Evolutionary conservation across 92 coral and sea anemone genomes (phyloP), one percentile per base, ranked within the genome.

Genomic region (Anthopleura xanthogrammica): DNA sequence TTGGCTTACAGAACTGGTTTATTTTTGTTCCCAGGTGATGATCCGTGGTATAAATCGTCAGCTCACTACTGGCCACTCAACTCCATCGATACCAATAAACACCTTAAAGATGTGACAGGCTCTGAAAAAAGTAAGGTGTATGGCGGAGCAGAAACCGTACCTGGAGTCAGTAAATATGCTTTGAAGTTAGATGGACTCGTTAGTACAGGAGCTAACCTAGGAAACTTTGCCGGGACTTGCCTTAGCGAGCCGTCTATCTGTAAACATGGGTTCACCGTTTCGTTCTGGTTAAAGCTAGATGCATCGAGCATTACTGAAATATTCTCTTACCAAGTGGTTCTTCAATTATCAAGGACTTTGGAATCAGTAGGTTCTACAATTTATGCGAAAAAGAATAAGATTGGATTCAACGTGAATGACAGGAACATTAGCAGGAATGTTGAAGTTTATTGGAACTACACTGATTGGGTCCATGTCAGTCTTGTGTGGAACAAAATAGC

Each of bases 201-300:
- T 29, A 87, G 94, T 12, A 91, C 95, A 70, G 93, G 97, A 79
- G 92, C 88, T 50, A 89, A 85, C 80, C 80, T 95, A 16, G 95
- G 94, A 1, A 46, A 89, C 82, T 83, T 90, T 52, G 84, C 94
- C 39, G 43, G 20, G 41, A 82, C 92, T 16, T 95, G 98, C 50
- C 88, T 95, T n/a, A 86, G 90, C 60, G 85, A 90, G 80, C 98
- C 98, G 68, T 91, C 87, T 36, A 23, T 43, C 7, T 95, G 98
- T 73, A 64, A 83, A 24, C 73, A 66, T 40, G 98, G 98, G 0
- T 95, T 95, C 52, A 93, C 98, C 2, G 77, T 91, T 19, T 55
- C 91, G 7, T 91, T 95, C 58, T 95, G 98, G 98, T 54, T 91
- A 55, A 86, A 86, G 74, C 80, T 91, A 11, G 78, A 85, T 50